Conservation (phyloP, 1,140 invertebrate genomes). For the Phthorimaea operculella region DNA sequence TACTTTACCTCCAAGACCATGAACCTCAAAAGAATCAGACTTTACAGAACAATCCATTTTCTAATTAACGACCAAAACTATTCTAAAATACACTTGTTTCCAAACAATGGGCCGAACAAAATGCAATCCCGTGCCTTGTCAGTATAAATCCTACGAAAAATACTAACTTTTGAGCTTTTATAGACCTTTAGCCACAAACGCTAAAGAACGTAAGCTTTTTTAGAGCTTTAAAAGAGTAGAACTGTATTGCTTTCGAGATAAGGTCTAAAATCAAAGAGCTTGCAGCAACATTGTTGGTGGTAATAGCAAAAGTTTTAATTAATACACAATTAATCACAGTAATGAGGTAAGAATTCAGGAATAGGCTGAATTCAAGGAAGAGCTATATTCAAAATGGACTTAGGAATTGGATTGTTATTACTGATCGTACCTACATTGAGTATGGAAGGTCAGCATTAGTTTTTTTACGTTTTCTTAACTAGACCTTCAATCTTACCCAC, state of each 20-base stretch:
- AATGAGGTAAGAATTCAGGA: slow-evolving; percentile 4
- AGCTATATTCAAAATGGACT: no score
- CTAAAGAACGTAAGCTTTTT: no score
- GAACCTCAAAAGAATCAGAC: no score
- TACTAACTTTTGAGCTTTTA: slow-evolving; percentile 52
- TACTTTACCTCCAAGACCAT: no score
- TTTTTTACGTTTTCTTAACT: no score
- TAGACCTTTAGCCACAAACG: slow-evolving; percentile 11
- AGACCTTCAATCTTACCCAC: no score
- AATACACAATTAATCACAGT: slow-evolving; percentile 39
- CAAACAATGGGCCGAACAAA: slow-evolving; percentile 45
- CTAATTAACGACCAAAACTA: slow-evolving; percentile 1
- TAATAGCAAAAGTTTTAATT: slow-evolving; percentile 39
- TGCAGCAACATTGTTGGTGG: background rate
- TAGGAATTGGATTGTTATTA: no score
- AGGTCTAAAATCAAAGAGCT: background rate
- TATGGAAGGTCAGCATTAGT: no score
- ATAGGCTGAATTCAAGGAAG: background rate
- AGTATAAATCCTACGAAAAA: slow-evolving; percentile 52
- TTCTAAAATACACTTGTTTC: slow-evolving; percentile 17
- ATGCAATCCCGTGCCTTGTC: slow-evolving; percentile 57
- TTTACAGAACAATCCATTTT: background rate
- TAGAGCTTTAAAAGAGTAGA: background rate
- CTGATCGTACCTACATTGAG: no score
- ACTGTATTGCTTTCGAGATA: background rate